Percentiles rank a stretch among this genome's conserved stretches.
Conservation (phyloP, 2,888 invertebrate species). For the Drosophila conformis region DNA sequence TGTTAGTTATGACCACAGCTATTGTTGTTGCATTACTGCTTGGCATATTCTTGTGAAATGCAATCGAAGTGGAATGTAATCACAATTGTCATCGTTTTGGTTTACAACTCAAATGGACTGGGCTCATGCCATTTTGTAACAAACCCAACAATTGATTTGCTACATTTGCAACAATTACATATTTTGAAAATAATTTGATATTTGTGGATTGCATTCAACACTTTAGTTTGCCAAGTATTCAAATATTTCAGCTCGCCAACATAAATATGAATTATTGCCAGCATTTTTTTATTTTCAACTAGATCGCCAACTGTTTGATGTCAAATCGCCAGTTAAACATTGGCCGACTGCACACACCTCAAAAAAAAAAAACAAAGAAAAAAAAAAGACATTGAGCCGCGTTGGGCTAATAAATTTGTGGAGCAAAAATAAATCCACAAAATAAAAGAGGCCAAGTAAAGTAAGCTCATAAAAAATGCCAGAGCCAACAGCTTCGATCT, state of each 20-base stretch:
- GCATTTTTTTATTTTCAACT: neutral
- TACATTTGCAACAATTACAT: neutral
- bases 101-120: neutral
- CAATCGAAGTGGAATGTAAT: neutral
- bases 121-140: neutral
- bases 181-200: neutral
- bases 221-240: neutral
- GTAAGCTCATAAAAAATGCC: constrained; percentile 57
- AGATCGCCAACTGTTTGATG: constrained; percentile 13
- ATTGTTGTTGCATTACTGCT: neutral
- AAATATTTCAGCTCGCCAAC: neutral
- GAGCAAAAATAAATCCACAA: constrained; percentile 43
- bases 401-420: constrained; percentile 38
- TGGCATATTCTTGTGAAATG: neutral
- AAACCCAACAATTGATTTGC: neutral
- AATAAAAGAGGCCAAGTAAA: constrained; percentile 22
- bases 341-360: constrained; percentile 16
- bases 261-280: constrained; percentile 4
- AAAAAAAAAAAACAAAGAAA: neutral
- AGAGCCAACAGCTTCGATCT: constrained; percentile 34
- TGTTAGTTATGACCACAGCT: constrained; percentile 4
- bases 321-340: constrained; percentile 10
- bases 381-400: constrained; percentile 24
- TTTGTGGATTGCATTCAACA: neutral
- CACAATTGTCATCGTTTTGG: constrained; percentile 2